Conservation (phyloP, 2,888 invertebrate genomes). For the Protonemura montana region DNA sequence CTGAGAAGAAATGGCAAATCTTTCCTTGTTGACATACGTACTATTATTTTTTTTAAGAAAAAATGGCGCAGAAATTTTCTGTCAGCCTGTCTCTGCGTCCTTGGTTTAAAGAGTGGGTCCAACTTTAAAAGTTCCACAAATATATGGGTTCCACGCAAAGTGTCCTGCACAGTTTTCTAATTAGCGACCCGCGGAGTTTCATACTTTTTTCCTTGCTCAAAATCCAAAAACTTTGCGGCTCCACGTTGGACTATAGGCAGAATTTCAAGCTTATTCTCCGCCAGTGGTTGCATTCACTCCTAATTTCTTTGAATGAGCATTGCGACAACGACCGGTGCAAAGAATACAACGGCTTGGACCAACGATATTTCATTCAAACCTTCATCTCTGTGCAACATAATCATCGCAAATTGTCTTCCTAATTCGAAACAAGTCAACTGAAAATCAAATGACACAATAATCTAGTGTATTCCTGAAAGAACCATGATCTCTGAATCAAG, state of each 20-base stretch:
- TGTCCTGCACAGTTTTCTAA: neutral
- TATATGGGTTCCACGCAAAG: neutral
- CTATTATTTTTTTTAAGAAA: no score
- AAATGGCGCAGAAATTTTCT: no score
- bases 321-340: neutral
- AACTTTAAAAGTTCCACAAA: no score
- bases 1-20: no score
- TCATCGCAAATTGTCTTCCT: neutral
- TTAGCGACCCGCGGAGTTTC: neutral
- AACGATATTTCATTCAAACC: neutral
- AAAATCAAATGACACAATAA: no score
- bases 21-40: no score
- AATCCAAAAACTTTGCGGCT: neutral
- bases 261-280: neutral
- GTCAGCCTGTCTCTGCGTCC: no score
- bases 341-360: conserved; percentile 7
- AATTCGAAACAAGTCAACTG: neutral
- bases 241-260: neutral
- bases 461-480: no score
- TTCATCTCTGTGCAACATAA: neutral
- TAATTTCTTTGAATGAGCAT: neutral
- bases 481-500: no score
- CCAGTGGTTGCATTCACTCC: neutral
- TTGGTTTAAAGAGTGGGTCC: no score
- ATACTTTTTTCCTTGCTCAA: neutral